phyloP scores from a whole-genome alignment of 2,113 vertebrate species.

The Elephantulus edwardii region DNA sequence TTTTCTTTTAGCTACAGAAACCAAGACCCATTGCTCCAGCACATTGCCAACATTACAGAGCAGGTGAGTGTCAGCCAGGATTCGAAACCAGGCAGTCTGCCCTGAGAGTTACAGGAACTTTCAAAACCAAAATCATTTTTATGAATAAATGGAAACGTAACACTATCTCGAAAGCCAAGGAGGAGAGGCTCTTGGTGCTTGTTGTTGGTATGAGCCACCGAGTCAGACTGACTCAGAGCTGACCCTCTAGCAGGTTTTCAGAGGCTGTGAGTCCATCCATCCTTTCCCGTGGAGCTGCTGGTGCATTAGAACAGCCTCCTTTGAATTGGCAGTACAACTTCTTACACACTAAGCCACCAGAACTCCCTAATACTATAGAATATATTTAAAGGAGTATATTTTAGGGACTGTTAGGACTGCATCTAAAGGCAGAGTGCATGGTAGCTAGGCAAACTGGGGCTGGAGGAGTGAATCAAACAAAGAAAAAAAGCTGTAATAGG shows the following conservation, averaged over 20 bases:
- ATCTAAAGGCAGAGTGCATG: neutral
- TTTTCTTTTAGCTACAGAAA: conserved; percentile 52
- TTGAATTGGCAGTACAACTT: no score
- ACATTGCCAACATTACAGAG: conserved; percentile 39
- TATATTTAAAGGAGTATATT: neutral
- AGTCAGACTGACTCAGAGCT: no score
- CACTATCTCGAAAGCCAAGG: neutral
- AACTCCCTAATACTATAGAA: neutral
- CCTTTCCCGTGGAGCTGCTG: no score
- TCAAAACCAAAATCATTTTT: neutral
- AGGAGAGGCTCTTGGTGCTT: neutral
- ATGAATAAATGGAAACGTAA: neutral
- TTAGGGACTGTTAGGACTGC: neutral
- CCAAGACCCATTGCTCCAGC: conserved; percentile 7
- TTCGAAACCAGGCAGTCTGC: neutral
- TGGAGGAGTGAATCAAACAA: neutral
- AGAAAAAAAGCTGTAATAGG: neutral
- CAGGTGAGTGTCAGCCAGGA: neutral
- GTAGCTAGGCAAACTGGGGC: neutral
- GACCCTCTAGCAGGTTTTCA: no score
- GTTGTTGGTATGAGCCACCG: no score
- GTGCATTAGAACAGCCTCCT: no score
- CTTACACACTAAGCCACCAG: no score
- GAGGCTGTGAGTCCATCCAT: no score
- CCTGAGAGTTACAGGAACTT: neutral